Conservation (phyloP, 2,888 invertebrate genomes). For the Spodoptera picta region DNA sequence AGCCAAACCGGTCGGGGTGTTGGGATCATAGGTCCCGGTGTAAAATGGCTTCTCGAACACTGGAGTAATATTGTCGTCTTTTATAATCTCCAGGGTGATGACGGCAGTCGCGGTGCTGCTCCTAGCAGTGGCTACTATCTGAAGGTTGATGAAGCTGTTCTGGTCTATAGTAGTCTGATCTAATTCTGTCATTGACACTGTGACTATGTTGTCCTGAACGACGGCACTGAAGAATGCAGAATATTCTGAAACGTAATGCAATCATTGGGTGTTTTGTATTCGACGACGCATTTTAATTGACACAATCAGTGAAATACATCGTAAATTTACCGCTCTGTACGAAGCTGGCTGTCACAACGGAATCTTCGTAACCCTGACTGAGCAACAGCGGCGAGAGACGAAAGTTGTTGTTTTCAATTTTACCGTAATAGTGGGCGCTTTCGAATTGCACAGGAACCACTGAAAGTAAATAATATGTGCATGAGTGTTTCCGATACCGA, state of each 20-base stretch:
- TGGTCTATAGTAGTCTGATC: slow-evolving; percentile 61
- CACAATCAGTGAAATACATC: background rate
- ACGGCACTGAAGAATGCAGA: slow-evolving; percentile 61
- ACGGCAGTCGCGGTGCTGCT: slow-evolving; percentile 63
- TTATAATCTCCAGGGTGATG: slow-evolving; percentile 74
- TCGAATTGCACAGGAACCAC: too few relatives aligned
- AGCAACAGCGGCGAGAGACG: slow-evolving; percentile 61
- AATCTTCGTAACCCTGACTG: slow-evolving; percentile 66
- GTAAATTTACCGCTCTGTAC: slow-evolving; percentile 59
- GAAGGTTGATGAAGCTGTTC: slow-evolving; percentile 69
- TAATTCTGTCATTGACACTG: slow-evolving; percentile 67
- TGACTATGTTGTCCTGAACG: slow-evolving; percentile 62
- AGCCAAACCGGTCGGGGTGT: slow-evolving; percentile 54
- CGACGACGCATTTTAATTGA: background rate
- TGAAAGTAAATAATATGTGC: too few relatives aligned
- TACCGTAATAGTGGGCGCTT: slow-evolving; percentile 64
- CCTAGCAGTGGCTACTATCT: slow-evolving; percentile 65
- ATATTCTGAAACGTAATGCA: slow-evolving; percentile 58
- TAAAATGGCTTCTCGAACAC: slow-evolving; percentile 71
- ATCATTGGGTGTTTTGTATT: background rate
- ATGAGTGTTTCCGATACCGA: too few relatives aligned
- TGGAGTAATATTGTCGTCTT: slow-evolving; percentile 74
- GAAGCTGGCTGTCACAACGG: slow-evolving; percentile 55
- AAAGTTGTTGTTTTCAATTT: slow-evolving; percentile 67
- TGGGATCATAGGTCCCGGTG: slow-evolving; percentile 65